These are phyloP conservation scores for Megaceryle maxima DNA, from an alignment of 2,113 vertebrate genomes.

Conservation along the genomic window DNA sequence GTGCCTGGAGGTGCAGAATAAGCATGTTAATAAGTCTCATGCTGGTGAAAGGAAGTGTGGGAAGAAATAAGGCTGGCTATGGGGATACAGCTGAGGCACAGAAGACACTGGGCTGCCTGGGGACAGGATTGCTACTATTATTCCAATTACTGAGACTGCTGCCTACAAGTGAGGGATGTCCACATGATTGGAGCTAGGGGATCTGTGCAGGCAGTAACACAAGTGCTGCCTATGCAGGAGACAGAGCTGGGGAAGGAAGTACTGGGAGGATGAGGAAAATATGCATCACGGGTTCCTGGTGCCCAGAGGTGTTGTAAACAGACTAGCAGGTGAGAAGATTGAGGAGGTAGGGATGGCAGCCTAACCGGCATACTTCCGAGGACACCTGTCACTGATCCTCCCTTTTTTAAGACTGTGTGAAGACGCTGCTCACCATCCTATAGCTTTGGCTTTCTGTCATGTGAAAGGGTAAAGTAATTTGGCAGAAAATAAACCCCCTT, in stretches of 20 bases:
- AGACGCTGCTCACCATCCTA: not conserved
- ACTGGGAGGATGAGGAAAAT: not conserved
- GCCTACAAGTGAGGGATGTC: not conserved
- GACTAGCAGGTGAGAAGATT: not conserved
- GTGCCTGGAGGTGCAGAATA: not conserved
- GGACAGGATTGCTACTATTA: not conserved
- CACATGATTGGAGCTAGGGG: fast-evolving
- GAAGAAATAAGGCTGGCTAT: not conserved
- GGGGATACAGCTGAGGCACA: not conserved
- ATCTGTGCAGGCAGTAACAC: not conserved
- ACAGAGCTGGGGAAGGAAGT: not conserved
- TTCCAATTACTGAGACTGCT: not conserved
- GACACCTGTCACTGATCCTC: not conserved
- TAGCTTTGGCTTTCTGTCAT: not conserved
- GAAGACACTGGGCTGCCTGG: not conserved
- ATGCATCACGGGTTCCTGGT: not conserved
- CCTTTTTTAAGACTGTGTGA: not conserved
- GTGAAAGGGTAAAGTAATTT: too few relatives aligned
- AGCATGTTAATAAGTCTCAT: not conserved
- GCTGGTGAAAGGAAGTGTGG: not conserved
- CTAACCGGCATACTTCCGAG: not conserved
- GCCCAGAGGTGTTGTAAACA: not conserved
- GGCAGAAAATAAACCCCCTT: too few relatives aligned
- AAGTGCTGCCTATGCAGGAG: not conserved
- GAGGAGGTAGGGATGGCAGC: not conserved